phyloP scores from a whole-genome alignment of 1,140 invertebrate genomes.

The Drosophila micromelanica region DNA sequence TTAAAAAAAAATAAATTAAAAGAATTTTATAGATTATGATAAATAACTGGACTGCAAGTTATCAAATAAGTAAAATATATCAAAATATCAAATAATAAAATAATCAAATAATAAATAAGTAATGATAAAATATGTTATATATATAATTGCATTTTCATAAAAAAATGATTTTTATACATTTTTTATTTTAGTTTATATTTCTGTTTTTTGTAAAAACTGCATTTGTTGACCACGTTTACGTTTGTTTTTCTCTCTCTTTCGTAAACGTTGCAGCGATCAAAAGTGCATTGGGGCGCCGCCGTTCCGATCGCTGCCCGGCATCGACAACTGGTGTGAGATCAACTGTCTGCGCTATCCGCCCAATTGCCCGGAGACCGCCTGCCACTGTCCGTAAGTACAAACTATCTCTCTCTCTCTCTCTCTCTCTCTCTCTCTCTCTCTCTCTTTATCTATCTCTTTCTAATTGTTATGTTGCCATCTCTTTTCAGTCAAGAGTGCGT shows the following conservation, averaged over 20 bases:
- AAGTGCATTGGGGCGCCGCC: slow-evolving; percentile 88
- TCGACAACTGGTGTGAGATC: slow-evolving; percentile 91
- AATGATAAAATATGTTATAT: too few relatives aligned
- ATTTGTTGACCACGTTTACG: too few relatives aligned
- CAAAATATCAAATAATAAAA: too few relatives aligned
- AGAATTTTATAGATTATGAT: too few relatives aligned
- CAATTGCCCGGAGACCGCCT: slow-evolving; percentile 90
- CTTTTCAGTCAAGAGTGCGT: slow-evolving; percentile 89
- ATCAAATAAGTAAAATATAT: too few relatives aligned
- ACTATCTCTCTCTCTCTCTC: not conserved
- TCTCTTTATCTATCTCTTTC: not conserved
- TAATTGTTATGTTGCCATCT: not conserved
- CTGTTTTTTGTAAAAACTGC: too few relatives aligned
- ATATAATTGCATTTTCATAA: too few relatives aligned
- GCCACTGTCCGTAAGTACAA: slow-evolving; percentile 91
- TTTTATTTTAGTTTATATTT: too few relatives aligned
- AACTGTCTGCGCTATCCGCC: slow-evolving; percentile 94
- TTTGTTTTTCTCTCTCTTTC: not conserved
- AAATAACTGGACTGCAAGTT: too few relatives aligned
- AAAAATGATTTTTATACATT: too few relatives aligned
- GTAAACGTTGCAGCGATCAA: slow-evolving; percentile 87
- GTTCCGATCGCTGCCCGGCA: slow-evolving; percentile 89
- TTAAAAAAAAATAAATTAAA: too few relatives aligned
- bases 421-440: not conserved
- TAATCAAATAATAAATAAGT: too few relatives aligned